Evolutionary conservation across 2,888 invertebrate genomes (phyloP).

Genomic region (Ceratothoa steindachneri): DNA sequence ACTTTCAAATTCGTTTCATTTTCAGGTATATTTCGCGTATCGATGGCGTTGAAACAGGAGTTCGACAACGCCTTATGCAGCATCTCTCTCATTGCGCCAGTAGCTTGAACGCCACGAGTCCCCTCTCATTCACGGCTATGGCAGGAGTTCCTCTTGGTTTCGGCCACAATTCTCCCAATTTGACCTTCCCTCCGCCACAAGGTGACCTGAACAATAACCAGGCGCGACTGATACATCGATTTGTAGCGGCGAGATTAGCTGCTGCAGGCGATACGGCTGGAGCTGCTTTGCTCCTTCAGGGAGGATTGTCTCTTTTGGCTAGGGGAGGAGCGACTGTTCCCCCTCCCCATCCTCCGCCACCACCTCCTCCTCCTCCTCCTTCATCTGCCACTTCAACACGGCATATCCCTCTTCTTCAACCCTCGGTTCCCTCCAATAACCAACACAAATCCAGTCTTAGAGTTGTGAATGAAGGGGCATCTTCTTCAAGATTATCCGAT

Average conservation of each 20-base stretch:
- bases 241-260: slow-evolving; percentile 35
- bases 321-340: background rate
- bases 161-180: background rate
- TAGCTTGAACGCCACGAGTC: slow-evolving; percentile 54
- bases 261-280: slow-evolving; percentile 39
- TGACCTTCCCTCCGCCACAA: background rate
- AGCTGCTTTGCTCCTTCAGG: slow-evolving; percentile 31
- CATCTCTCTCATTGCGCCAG: slow-evolving; percentile 63
- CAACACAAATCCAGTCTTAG: background rate
- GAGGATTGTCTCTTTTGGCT: slow-evolving; percentile 34
- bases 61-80: slow-evolving; percentile 60
- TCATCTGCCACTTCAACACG: background rate
- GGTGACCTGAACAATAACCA: slow-evolving; percentile 41
- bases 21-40: slow-evolving; percentile 45
- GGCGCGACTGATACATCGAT: slow-evolving; percentile 29
- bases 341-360: background rate
- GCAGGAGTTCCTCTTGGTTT: slow-evolving; percentile 36
- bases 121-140: slow-evolving; percentile 47
- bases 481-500: slow-evolving; percentile 15
- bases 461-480: slow-evolving; percentile 31
- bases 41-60: slow-evolving; percentile 56
- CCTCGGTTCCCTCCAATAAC: slow-evolving; percentile 10
- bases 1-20: too few species aligned
- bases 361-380: slow-evolving; percentile 8
- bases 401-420: background rate